Base-by-base conservation (phyloP, 2,113 vertebrate genomes). In the Marmota monax region DNA sequence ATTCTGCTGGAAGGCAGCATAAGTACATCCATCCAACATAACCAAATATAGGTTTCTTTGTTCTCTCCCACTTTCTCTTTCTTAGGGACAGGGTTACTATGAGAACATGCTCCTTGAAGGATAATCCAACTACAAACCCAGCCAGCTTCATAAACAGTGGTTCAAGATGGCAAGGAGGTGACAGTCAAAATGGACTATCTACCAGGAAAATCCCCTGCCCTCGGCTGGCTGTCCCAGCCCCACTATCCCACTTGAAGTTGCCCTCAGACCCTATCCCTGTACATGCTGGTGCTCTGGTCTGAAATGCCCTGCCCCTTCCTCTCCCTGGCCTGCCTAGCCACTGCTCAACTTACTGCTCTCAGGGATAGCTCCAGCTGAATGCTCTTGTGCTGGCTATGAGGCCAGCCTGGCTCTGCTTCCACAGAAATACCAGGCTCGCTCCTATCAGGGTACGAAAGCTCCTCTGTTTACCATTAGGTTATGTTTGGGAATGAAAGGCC, bases 401-500 rank as follows among this genome's bases (percentile, higher is more conserved):
- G 10, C 67, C 32, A 32, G 77, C 87, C 13, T 32, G n/a, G 63
- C 27, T 61, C 67, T 17, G 42, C 80, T 84, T 67, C 88, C 93
- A 48, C 0, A 79, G 91, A 74, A 96, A 80, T 58, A 45, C 88
- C 18, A 48, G 14, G 9, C 42, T 73, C 25, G 42, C 56, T 90
- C 34, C 72, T 76, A 34, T 53, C 82, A 34, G 61, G 32, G 25
- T n/a, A 67, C 12, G 90, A 53, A 76, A 34, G 39, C 37, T 45
- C 27, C 70, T 88, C 77, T 69, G 67, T 9, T 63, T 88, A 83
- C 70, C 72, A 69, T 20, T 27, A 96, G 63, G 83, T 85, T 63
- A 74, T 39, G 34, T 92, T 61, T n/a, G 58, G 39, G 45, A 90
- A 94, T 80, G 11, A 95, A 90, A 86, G 37, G 45, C 32, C 85